These are phyloP conservation scores for Equus quagga DNA, from an alignment of 2,113 vertebrate genomes.

Conservation along the genomic window DNA sequence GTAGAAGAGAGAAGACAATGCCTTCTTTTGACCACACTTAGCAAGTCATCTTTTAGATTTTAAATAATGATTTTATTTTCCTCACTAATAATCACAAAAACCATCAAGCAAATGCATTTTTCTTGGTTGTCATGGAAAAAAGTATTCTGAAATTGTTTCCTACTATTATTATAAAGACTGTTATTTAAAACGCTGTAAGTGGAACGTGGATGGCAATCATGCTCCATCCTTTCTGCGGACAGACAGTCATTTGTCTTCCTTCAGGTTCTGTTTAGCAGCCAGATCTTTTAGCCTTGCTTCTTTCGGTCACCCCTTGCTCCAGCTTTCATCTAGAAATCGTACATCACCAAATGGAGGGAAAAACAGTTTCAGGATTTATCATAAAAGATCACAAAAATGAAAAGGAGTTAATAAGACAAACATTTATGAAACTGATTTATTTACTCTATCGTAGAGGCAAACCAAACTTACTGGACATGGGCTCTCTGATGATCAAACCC, in stretches of 20 bases:
- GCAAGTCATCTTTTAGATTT: background rate
- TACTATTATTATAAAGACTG: background rate
- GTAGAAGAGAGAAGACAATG: background rate
- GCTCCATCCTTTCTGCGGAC: background rate
- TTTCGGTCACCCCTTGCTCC: background rate
- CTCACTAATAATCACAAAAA: slow-evolving; percentile 35
- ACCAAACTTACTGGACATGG: slow-evolving; percentile 95
- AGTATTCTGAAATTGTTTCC: slow-evolving; percentile 6
- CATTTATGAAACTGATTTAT: background rate
- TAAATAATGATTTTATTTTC: background rate
- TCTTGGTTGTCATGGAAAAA: slow-evolving; percentile 41
- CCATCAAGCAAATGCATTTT: background rate
- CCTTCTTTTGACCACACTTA: background rate
- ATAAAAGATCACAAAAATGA: background rate
- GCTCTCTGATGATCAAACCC: slow-evolving; percentile 97
- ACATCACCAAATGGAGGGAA: background rate
- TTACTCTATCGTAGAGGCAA: slow-evolving; percentile 90
- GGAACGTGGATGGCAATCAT: background rate
- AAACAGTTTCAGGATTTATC: background rate
- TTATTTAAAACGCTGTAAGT: background rate
- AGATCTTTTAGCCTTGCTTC: background rate
- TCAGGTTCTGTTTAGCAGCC: background rate
- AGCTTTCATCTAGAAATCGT: slow-evolving; percentile 33
- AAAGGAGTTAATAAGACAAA: background rate
- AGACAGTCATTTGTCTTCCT: background rate